Evolutionary conservation across 2,113 vertebrate species (phyloP).

Genomic region (Hyaena hyaena): DNA sequence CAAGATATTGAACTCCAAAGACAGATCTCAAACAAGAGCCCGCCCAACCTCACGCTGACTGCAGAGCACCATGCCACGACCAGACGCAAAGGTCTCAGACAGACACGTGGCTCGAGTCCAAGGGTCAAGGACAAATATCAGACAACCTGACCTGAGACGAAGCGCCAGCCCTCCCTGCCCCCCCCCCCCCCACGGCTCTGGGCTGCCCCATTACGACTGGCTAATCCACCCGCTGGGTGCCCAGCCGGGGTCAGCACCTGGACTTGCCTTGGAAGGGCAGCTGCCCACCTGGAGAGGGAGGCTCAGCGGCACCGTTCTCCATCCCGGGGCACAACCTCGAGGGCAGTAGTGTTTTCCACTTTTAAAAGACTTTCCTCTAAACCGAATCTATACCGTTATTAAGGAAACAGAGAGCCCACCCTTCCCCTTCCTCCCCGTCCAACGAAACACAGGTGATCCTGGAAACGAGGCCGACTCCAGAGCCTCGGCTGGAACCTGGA

Average conservation of each 20-base stretch:
- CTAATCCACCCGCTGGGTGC: not conserved
- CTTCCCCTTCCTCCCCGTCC: not conserved
- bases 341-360: not conserved
- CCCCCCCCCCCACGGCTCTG: not conserved
- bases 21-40: not conserved
- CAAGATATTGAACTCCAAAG: not conserved
- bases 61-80: not conserved
- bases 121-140: not conserved
- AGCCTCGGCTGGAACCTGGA: not conserved
- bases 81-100: not conserved
- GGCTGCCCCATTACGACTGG: not conserved
- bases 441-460: fast-evolving
- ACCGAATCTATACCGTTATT: not conserved
- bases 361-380: not conserved
- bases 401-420: not conserved
- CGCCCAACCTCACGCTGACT: not conserved
- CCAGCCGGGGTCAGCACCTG: not conserved
- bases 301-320: not conserved
- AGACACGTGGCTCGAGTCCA: not conserved
- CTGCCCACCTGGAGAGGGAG: not conserved
- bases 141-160: fast-evolving
- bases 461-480: not conserved
- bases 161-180: fast-evolving
- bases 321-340: not conserved
- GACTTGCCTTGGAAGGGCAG: not conserved